Percentiles rank a stretch among this genome's conserved stretches.
phyloP scores from a whole-genome alignment of 1,140 invertebrate species.

The Hetaerina americana region DNA sequence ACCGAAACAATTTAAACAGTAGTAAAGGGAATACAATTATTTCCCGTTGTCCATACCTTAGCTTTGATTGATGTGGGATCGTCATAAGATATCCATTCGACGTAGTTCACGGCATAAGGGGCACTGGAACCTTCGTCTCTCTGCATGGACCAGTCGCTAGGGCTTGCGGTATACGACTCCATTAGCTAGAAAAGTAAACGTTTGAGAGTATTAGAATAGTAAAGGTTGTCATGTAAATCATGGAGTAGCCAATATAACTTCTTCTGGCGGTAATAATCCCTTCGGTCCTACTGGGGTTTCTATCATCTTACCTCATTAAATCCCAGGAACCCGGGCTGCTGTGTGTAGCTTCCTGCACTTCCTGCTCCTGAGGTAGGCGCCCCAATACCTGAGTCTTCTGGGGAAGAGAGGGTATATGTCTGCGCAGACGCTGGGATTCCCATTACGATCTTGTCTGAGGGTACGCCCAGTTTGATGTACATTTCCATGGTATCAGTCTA shows the following conservation, averaged over 20 bases:
- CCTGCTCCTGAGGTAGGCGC: conserved; percentile 25
- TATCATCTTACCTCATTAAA: conserved; percentile 50
- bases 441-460: conserved; percentile 25
- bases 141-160: conserved; percentile 31
- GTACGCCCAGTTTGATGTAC: conserved; percentile 12
- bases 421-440: conserved; percentile 33
- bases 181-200: too few species aligned
- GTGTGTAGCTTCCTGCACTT: conserved; percentile 26
- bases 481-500: neutral
- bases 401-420: conserved; percentile 40
- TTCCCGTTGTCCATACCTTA: conserved; percentile 49
- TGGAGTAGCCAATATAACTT: too few species aligned
- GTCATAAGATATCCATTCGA: conserved; percentile 79
- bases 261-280: neutral
- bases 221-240: too few species aligned
- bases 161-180: too few species aligned
- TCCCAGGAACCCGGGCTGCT: conserved; percentile 22
- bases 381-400: conserved; percentile 26
- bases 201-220: too few species aligned
- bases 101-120: conserved; percentile 53
- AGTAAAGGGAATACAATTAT: too few species aligned
- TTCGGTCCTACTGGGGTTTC: conserved; percentile 28
- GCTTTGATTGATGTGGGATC: conserved; percentile 47
- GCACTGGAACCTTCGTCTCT: conserved; percentile 48
- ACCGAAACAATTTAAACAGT: too few species aligned